phyloP scores from a whole-genome alignment of 2,888 invertebrate genomes.

The Achlya flavicornis region DNA sequence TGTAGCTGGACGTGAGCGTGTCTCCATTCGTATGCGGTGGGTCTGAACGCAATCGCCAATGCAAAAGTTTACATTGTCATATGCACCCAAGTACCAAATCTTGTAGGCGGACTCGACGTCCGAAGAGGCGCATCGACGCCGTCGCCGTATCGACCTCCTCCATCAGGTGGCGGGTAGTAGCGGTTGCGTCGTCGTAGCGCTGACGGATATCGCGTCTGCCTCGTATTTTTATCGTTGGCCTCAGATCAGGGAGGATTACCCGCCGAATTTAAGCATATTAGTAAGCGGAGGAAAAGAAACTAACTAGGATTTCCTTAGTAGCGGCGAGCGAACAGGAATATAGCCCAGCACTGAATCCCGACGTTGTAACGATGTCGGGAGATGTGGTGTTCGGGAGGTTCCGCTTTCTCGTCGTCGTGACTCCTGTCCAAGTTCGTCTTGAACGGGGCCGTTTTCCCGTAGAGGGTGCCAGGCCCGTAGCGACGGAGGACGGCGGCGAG shows the following conservation, averaged over 20 bases:
- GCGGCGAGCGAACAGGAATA: slow-evolving; percentile 57
- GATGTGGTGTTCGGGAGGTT: slow-evolving; percentile 83
- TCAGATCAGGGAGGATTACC: slow-evolving; percentile 72
- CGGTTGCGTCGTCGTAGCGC: slow-evolving; percentile 23
- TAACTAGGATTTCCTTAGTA: slow-evolving; percentile 63
- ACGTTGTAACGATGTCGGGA: slow-evolving; percentile 60
- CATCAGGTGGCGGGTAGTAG: slow-evolving; percentile 61
- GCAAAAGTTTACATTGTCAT: no score
- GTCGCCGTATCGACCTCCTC: slow-evolving; percentile 21
- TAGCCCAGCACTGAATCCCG: slow-evolving; percentile 71
- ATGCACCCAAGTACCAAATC: slow-evolving; percentile 10
- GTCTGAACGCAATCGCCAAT: no score
- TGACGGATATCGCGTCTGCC: slow-evolving; percentile 42
- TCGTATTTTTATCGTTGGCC: no score
- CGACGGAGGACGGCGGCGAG: no score
- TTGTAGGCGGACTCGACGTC: slow-evolving; percentile 41
- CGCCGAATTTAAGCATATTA: slow-evolving; percentile 87
- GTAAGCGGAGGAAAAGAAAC: slow-evolving; percentile 89
- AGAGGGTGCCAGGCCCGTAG: no score
- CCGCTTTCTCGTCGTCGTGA: slow-evolving; percentile 45
- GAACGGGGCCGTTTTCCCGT: no score
- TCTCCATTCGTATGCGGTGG: no score
- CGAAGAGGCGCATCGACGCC: slow-evolving; percentile 41
- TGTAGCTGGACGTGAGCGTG: no score
- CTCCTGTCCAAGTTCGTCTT: slow-evolving; percentile 70